Evolutionary conservation across 1,140 invertebrate genomes (phyloP), one percentile per base, ranked within the genome.

Genomic region (Fopius arisanus): DNA sequence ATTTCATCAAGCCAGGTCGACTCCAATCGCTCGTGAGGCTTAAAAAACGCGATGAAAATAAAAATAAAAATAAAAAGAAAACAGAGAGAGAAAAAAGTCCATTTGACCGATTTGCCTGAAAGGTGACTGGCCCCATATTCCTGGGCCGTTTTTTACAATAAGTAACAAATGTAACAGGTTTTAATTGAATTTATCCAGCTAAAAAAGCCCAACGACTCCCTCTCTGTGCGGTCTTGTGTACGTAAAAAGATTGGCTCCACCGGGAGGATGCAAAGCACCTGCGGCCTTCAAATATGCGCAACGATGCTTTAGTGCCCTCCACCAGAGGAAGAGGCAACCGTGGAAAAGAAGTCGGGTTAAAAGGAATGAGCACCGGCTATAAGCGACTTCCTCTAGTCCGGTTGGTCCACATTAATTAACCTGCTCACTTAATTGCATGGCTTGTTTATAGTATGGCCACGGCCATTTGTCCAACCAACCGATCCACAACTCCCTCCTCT

Each of bases 331-430:
- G 21, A 68, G 62, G 31, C 23, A 37, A 59, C 21, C 9, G 54
- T 12, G 54, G 23, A 59, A 51, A 51, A 51, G 5, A 59, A 59
- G 54, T 12, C 14, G 23, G 19, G 2, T 23, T 26, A 59, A 59
- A 26, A 28, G 54, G 54, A 59, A 23, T 23, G n/a, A 48, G 10
- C 21, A 19, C 21, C 37, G 51, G 31, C 26, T 63, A n/a, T 40
- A 9, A 69, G 29, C 3, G 33, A 69, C 19, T 33, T 63, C 73
- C 74, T 77, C 78, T 59, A 59, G 54, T 73, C 78, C 78, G 81
- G 78, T 81, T 79, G 79, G 79, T 80, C 80, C 79, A 82, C 81
- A 81, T 82, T 82, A 82, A 82, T 82, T 81, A 81, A 81, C 79
- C 80, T 78, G 81, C 80, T 82, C 80, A 79, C 79, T 81, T 82